phyloP scores from a whole-genome alignment of 2,888 invertebrate species.

The Stratiomys singularior region DNA sequence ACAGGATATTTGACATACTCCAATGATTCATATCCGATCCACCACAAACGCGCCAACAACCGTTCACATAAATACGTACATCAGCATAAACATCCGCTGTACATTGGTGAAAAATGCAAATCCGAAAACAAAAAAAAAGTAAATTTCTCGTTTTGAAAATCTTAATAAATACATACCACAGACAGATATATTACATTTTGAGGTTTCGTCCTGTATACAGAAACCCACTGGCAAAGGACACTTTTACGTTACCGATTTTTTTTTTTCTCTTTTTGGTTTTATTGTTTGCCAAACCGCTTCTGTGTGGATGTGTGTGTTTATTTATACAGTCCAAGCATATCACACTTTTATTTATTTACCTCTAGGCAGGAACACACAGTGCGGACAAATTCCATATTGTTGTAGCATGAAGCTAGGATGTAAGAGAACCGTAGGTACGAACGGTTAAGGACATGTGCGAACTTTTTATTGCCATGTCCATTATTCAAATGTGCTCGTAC shows the following conservation, averaged over 20 bases:
- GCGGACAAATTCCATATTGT: not conserved
- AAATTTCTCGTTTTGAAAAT: not conserved
- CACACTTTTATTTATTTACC: slow-evolving; percentile 24
- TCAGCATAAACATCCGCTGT: not conserved
- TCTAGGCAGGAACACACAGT: not conserved
- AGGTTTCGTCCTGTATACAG: not conserved
- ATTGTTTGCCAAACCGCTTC: too few species aligned
- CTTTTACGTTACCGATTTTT: not conserved
- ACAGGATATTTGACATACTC: slow-evolving; percentile 10
- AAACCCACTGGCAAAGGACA: not conserved
- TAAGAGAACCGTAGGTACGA: not conserved
- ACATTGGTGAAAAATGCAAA: slow-evolving; percentile 11
- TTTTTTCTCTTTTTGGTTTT: too few species aligned
- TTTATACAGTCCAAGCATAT: slow-evolving; percentile 11
- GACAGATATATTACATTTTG: slow-evolving; percentile 34
- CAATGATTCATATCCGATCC: not conserved
- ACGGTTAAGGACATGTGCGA: slow-evolving; percentile 3
- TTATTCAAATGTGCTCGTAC: slow-evolving; percentile 20
- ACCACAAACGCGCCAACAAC: not conserved
- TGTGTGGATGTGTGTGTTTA: not conserved
- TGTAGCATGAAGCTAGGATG: not conserved
- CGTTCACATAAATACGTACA: not conserved
- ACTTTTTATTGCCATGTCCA: slow-evolving; percentile 12
- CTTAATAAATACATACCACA: slow-evolving; percentile 29
- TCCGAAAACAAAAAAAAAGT: slow-evolving; percentile 18